Conservation (phyloP, 2,113 vertebrate genomes). For the Ceyx melanurus region DNA sequence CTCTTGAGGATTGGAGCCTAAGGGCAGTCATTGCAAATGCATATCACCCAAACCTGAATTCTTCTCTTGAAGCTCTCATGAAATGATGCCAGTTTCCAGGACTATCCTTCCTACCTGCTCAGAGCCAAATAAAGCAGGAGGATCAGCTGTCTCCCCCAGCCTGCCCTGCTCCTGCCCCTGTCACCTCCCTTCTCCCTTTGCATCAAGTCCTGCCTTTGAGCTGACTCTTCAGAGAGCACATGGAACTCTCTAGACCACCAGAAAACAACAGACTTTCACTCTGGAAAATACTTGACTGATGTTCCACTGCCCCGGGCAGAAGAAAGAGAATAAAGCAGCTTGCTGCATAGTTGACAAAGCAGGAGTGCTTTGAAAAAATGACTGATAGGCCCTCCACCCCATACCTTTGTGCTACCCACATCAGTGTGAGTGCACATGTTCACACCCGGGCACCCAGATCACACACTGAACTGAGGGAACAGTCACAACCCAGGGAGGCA, state of each 20-base stretch:
- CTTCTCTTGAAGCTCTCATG: not conserved
- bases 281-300: constrained; percentile 57
- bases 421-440: constrained; percentile 21
- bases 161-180: not conserved
- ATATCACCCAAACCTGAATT: constrained; percentile 26
- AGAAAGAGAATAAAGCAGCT: constrained; percentile 56
- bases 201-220: not conserved
- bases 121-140: not conserved
- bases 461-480: not conserved
- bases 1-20: not conserved
- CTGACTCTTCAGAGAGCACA: not conserved
- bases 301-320: constrained; percentile 54
- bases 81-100: not conserved
- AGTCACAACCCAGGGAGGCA: not conserved
- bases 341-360: constrained; percentile 66
- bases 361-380: constrained; percentile 53
- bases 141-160: not conserved
- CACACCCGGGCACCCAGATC: constrained; percentile 40
- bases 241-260: not conserved
- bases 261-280: constrained; percentile 46
- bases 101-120: not conserved
- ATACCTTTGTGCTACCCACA: constrained; percentile 67
- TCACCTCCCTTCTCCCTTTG: not conserved
- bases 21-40: constrained; percentile 12
- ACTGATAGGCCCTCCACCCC: constrained; percentile 56